phyloP scores from a whole-genome alignment of 2,797 vertebrate species.

The Eulemur mongoz region DNA sequence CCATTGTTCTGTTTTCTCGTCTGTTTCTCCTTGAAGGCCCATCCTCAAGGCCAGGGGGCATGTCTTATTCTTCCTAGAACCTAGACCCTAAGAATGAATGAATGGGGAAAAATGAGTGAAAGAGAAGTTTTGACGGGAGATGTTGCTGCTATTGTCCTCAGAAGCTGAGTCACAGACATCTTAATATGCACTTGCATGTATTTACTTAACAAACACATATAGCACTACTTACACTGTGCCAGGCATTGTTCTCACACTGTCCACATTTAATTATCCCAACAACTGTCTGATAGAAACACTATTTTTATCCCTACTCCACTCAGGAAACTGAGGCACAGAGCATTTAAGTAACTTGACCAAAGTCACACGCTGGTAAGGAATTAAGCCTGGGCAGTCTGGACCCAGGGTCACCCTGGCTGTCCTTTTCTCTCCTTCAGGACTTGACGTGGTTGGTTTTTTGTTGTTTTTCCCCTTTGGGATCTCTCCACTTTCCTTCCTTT shows the following conservation, averaged over 20 bases:
- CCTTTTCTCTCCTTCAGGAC: background rate
- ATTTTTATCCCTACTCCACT: background rate
- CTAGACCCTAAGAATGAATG: background rate
- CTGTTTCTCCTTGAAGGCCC: background rate
- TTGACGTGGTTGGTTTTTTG: background rate
- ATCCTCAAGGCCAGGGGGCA: background rate
- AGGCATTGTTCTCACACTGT: background rate
- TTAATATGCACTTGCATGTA: background rate
- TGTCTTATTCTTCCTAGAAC: conserved; percentile 18
- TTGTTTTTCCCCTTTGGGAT: background rate
- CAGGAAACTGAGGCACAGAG: background rate
- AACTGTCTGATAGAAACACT: background rate
- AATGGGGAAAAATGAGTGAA: background rate
- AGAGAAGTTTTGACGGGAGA: background rate
- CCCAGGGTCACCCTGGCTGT: background rate
- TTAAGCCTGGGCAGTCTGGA: background rate
- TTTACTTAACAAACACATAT: background rate
- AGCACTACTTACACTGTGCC: background rate
- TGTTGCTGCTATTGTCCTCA: background rate
- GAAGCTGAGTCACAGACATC: background rate
- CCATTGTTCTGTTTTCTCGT: background rate
- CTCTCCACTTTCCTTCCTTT: background rate
- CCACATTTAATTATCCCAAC: background rate
- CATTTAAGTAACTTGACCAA: background rate
- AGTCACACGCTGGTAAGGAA: background rate